Base-by-base conservation (phyloP, 2,113 vertebrate genomes). In the Solea senegalensis region DNA sequence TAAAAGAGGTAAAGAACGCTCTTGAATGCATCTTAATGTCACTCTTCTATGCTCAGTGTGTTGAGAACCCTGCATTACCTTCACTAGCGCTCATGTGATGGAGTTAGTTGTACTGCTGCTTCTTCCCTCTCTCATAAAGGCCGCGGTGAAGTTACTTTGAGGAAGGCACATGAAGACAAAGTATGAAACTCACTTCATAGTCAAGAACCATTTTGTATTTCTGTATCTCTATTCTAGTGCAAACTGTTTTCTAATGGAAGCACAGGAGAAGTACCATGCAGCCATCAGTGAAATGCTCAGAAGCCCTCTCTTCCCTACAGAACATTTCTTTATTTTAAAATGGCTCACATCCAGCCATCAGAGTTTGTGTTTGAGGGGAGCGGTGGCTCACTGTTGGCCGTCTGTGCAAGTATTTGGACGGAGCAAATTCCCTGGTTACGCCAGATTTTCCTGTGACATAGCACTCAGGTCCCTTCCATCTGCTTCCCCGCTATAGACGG, bases 401-500 rank as follows among this genome's bases (percentile, higher is more conserved):
- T 26, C 69, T 72, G 68, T 27, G 44, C 56, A 16, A 74, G 76
- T 48, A 66, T 86, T 81, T 87, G 74, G 83, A 80, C 43, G 70
- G 44, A 81, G 66, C 11, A 27, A 87, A 84, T 87, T 76, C 86
- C 84, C 85, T 10, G 51, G 67, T 54, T 75, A 40, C 66, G 59
- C 74, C 78, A 66, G 58, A 76, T 88, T 81, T 78, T 40, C 27
- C 73, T 21, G 63, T 72, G 65, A 74, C 39, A 70, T 15, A 13
- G 56, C 15, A 8, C 71, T 16, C 81, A 83, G 72, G 70, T 86
- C 85, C 62, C 76, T 66, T 85, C 88, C 90, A 87, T 87, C 86
- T 85, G 85, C 65, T 84, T 84, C 34, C 62, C 46, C 59, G 78
- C 84, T 85, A 78, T 78, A 84, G 78, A 83, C 70, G 72, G 75